Percentiles rank a stretch among this genome's conserved stretches.
These are phyloP conservation scores for Chrysomela aeneicollis DNA, from an alignment of 2,888 invertebrate genomes.

Conservation along the genomic window DNA sequence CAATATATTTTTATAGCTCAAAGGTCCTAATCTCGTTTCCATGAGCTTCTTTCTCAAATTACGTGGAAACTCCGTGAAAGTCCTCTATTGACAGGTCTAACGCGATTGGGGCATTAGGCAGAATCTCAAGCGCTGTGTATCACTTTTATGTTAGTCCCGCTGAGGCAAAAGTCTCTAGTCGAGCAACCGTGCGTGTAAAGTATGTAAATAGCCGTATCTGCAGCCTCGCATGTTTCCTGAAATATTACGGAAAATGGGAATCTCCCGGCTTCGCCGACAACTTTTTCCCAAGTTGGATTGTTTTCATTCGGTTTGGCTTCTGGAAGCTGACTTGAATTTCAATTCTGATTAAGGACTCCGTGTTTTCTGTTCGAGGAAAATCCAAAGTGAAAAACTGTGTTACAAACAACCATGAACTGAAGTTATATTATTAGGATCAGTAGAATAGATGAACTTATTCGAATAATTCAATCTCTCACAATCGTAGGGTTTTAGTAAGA, in stretches of 20 bases:
- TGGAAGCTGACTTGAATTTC: background rate
- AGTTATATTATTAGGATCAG: no score
- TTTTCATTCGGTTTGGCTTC: background rate
- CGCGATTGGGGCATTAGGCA: slow-evolving; percentile 50
- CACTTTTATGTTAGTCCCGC: slow-evolving; percentile 57
- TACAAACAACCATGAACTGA: no score
- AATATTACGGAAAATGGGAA: slow-evolving; percentile 29
- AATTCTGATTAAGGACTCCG: background rate
- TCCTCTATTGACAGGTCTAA: slow-evolving; percentile 13
- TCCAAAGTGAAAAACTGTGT: no score
- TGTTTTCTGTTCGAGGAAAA: no score
- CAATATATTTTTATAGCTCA: no score
- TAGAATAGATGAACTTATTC: no score
- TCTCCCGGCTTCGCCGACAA: slow-evolving; percentile 2
- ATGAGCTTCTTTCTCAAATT: background rate
- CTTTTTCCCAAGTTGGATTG: slow-evolving; percentile 11
- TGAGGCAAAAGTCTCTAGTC: slow-evolving; percentile 53
- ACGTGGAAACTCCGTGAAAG: background rate
- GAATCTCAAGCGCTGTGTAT: slow-evolving; percentile 54
- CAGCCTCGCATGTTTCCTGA: slow-evolving; percentile 47
- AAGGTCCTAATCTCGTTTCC: no score
- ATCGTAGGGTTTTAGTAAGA: no score
- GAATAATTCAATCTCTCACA: no score
- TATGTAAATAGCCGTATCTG: slow-evolving; percentile 52
- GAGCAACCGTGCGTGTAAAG: slow-evolving; percentile 55